A percentile compares a stretch with the other conserved stretches of the same genome.
phyloP scores from a whole-genome alignment of 2,113 vertebrate species.

The Podarcis muralis region DNA sequence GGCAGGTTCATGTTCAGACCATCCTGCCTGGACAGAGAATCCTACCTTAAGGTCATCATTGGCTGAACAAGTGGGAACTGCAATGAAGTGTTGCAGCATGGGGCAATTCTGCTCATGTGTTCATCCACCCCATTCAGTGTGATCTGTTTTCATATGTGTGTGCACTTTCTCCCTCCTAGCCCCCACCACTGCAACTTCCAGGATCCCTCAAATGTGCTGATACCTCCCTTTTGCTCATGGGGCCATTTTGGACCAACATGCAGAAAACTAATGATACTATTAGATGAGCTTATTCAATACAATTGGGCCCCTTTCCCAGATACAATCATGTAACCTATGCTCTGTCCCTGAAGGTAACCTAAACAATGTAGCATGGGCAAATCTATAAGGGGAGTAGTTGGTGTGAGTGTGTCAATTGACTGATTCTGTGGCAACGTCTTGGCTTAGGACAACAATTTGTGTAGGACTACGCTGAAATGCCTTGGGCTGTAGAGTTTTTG shows the following conservation, averaged over 20 bases:
- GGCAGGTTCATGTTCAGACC: background rate
- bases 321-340: background rate
- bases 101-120: too few relatives aligned
- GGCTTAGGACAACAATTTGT: background rate
- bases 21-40: background rate
- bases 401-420: background rate
- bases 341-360: background rate
- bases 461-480: background rate
- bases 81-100: too few relatives aligned
- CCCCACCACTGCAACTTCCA: too few relatives aligned
- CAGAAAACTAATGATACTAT: too few relatives aligned
- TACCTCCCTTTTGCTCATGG: too few relatives aligned
- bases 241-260: too few relatives aligned
- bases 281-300: background rate
- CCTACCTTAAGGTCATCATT: background rate
- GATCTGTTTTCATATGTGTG: too few relatives aligned
- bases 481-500: too few relatives aligned
- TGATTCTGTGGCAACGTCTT: background rate
- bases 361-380: background rate
- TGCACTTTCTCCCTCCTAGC: too few relatives aligned
- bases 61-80: background rate
- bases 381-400: background rate
- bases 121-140: too few relatives aligned
- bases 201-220: too few relatives aligned
- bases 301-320: background rate